Conservation (phyloP, 2,797 vertebrate species). For the Vespertilio murinus region DNA sequence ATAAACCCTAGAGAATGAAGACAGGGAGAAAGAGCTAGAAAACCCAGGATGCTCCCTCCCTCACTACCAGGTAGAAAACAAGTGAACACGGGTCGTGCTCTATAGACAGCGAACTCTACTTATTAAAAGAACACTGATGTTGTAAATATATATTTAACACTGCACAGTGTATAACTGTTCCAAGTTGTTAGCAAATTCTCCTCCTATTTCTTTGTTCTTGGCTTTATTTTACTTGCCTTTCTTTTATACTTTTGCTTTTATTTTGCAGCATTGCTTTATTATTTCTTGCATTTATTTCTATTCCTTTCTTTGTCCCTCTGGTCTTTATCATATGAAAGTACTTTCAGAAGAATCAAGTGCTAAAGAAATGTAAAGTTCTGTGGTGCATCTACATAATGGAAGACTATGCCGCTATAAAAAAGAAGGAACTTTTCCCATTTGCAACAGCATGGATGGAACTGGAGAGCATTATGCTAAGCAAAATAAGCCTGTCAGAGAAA, state of each 20-base stretch:
- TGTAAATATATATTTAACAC: constrained; percentile 33
- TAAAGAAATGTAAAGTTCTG: not conserved
- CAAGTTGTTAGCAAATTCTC: not conserved
- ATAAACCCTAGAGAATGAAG: not conserved
- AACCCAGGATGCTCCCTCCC: not conserved
- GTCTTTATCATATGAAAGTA: constrained; percentile 17
- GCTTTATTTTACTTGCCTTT: constrained; percentile 11
- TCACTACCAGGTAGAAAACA: not conserved
- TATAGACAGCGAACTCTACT: not conserved
- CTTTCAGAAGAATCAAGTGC: constrained; percentile 8
- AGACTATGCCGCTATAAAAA: too few species aligned
- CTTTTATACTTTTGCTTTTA: not conserved
- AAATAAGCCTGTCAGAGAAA: too few species aligned
- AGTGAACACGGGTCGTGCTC: not conserved
- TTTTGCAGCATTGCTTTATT: not conserved
- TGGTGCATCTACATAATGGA: too few species aligned
- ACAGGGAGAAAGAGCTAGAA: not conserved
- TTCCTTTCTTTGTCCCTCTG: not conserved
- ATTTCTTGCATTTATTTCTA: not conserved
- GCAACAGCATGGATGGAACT: too few species aligned
- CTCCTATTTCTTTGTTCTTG: constrained; percentile 34
- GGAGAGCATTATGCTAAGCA: too few species aligned
- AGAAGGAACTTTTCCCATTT: too few species aligned
- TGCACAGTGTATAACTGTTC: not conserved
- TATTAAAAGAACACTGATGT: not conserved